Conservation (phyloP, 37 sponge, comb jelly and placozoan species). For the Theonella swinhoei region DNA sequence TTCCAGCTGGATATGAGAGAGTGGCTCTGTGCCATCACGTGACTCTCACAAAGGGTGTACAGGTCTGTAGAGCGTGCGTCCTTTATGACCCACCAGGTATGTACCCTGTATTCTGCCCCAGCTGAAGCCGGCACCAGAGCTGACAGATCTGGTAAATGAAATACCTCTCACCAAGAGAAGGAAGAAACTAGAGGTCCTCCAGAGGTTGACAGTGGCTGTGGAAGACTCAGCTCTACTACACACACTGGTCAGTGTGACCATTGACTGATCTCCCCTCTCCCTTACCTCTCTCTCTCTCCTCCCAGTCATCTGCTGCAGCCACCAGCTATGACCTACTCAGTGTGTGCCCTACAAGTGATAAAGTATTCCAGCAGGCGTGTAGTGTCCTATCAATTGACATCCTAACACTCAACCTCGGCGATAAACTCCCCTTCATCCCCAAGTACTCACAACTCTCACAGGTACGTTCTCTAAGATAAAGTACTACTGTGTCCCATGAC, state of each 20-base stretch:
- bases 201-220: conserved; percentile 54
- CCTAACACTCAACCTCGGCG: conserved; percentile 56
- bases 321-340: conserved; percentile 63
- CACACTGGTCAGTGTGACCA: conserved; percentile 36
- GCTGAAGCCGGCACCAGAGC: background rate
- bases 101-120: background rate
- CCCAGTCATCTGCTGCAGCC: conserved; percentile 30
- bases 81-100: background rate
- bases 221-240: conserved; percentile 52
- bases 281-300: background rate
- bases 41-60: background rate
- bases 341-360: conserved; percentile 50
- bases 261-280: background rate
- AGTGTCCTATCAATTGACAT: conserved; percentile 62
- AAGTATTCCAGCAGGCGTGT: conserved; percentile 62
- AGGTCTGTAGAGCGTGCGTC: background rate
- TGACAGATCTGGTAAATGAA: background rate
- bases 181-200: conserved; percentile 9
- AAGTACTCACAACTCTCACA: conserved; percentile 57
- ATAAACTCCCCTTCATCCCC: conserved; percentile 60
- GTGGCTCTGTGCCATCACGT: background rate
- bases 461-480: conserved; percentile 27
- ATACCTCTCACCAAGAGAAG: background rate
- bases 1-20: background rate
- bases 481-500: background rate